A percentile compares a stretch with the other conserved stretches of the same genome.
Evolutionary conservation across 2,888 invertebrate genomes (phyloP).

Genomic region (Fragum whitleyi): DNA sequence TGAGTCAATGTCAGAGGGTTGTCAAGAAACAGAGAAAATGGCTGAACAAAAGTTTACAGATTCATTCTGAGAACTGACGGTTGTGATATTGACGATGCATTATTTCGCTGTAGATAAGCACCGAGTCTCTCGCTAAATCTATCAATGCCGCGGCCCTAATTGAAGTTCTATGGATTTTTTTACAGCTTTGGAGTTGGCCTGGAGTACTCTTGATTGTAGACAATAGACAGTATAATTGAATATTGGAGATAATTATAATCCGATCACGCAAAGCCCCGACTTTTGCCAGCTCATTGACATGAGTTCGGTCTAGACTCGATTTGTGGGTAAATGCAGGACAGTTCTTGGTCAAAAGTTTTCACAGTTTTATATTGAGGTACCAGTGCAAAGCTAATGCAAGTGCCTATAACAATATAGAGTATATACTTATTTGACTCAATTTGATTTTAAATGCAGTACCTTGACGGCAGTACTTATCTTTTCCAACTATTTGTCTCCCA

Average conservation of each 20-base stretch:
- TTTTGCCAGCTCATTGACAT: constrained; percentile 2
- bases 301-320: background rate
- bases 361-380: no score
- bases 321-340: no score
- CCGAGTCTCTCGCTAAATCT: background rate
- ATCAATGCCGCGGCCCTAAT: constrained; percentile 4
- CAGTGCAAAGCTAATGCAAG: no score
- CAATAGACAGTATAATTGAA: constrained; percentile 20
- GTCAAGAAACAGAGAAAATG: background rate
- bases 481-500: no score
- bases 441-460: no score
- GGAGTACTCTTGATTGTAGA: constrained; percentile 20
- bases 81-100: background rate
- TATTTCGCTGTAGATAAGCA: background rate
- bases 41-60: background rate
- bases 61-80: background rate
- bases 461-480: no score
- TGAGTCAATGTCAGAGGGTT: background rate
- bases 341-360: no score
- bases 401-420: no score
- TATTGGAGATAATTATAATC: constrained; percentile 20
- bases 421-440: no score
- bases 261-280: constrained; percentile 10
- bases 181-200: constrained; percentile 17
- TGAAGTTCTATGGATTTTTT: constrained; percentile 20